Evolutionary conservation across 53 echinoderm and acorn worm genomes (phyloP), one percentile per base, ranked within the genome.

Genomic region (Stichopus horrens): DNA sequence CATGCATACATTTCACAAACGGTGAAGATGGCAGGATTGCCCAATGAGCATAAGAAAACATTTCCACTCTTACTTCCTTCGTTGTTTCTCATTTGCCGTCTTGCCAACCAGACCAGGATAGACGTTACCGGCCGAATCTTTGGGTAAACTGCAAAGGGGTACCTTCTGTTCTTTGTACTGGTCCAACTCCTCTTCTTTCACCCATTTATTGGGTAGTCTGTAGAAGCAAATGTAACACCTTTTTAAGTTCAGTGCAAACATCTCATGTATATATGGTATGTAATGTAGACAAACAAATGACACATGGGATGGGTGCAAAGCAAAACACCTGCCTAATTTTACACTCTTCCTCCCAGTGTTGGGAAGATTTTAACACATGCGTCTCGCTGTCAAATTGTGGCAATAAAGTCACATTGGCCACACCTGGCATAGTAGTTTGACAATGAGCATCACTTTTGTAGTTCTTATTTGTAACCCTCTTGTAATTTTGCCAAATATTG

Each of bases 201-300:
- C 90, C 96, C 96, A 96, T 5, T 92, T 91, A 74, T 96, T 94
- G 59, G 96, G 96, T 18, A 96, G 58, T 65, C 96, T 96, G 73
- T 18, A 14, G 23, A 58, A 58, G 65, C 7, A 84, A 60, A 58
- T 5, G 16, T 5, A 10, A 23, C 21, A 21, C 20, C 37, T 37
- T 37, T 37, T 37, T 37, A 37, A 37, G 37, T 37, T 68, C 19
- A 68, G n/a, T 68, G 13, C 71, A 16, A n/a, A 68, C 19, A 16
- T 68, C 14, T 68, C 71, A 68, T 16, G n/a, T 13, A 3, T 68
- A 68, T n/a, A 68, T 1, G 1, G 71, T 13, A 68, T 2, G 3
- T 68, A 68, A 16, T 68, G n/a, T 68, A 68, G n/a, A 68, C 71
- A 68, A 68, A 68, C 19, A 68, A 68, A 68, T 16, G 3, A 68